Percentiles rank a stretch among this genome's conserved stretches.
phyloP scores from a whole-genome alignment of 2,113 vertebrate species.

The Laticauda colubrina region DNA sequence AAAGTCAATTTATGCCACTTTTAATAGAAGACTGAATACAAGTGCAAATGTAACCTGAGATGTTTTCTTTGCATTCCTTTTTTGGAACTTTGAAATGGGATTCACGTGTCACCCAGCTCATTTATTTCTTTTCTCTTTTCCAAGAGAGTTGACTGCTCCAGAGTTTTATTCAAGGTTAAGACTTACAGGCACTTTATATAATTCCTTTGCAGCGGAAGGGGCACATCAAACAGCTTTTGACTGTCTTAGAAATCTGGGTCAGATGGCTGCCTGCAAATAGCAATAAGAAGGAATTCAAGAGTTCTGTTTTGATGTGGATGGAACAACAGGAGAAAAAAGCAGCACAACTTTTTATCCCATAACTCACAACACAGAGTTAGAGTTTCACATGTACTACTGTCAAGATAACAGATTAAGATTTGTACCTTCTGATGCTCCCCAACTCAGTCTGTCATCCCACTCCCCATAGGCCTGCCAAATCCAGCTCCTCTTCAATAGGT shows the following conservation, averaged over 20 bases:
- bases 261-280: slow-evolving; percentile 46
- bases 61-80: slow-evolving; percentile 15
- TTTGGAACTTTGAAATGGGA: slow-evolving; percentile 23
- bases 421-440: slow-evolving; percentile 13
- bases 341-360: slow-evolving; percentile 23
- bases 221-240: slow-evolving; percentile 43
- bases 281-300: slow-evolving; percentile 50
- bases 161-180: slow-evolving; percentile 37
- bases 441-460: not conserved
- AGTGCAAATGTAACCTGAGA: slow-evolving; percentile 23
- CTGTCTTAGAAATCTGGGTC: slow-evolving; percentile 55
- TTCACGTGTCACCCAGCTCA: not conserved
- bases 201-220: slow-evolving; percentile 28
- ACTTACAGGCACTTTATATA: slow-evolving; percentile 14
- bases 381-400: slow-evolving; percentile 27
- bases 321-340: slow-evolving; percentile 44
- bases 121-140: not conserved
- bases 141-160: slow-evolving; percentile 19
- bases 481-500: not conserved
- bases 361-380: slow-evolving; percentile 35
- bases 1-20: not conserved
- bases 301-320: slow-evolving; percentile 34
- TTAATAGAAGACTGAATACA: not conserved
- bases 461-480: too few species aligned
- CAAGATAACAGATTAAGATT: slow-evolving; percentile 22